Evolutionary conservation across 92 coral and sea anemone species (phyloP).

Genomic region (Anthopleura xanthogrammica): DNA sequence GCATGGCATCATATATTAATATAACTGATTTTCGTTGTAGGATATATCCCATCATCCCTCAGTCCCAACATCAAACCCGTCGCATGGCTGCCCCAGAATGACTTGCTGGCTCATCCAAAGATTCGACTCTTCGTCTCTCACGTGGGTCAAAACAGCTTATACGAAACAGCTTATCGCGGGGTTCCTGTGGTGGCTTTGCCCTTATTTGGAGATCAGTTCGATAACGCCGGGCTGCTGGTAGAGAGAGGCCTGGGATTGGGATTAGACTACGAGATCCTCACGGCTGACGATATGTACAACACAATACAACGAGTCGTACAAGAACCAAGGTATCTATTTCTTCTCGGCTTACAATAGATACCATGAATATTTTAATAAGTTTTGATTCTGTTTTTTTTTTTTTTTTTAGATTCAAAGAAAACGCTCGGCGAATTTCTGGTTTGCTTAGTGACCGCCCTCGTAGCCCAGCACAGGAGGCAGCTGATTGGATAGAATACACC

Average conservation of each 20-base stretch:
- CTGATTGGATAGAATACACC: constrained; percentile 40
- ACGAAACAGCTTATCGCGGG: constrained; percentile 55
- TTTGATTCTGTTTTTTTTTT: not conserved
- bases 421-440: constrained; percentile 30
- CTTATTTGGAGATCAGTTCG: constrained; percentile 47
- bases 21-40: constrained; percentile 11
- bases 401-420: constrained; percentile 23
- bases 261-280: constrained; percentile 23
- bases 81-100: constrained; percentile 56
- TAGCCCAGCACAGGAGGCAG: constrained; percentile 41
- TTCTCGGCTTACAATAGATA: not conserved
- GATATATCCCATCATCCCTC: constrained; percentile 44
- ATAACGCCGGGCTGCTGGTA: constrained; percentile 36
- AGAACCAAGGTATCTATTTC: constrained; percentile 38
- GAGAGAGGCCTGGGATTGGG: constrained; percentile 29
- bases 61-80: constrained; percentile 52
- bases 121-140: constrained; percentile 46
- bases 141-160: constrained; percentile 51
- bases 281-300: constrained; percentile 42
- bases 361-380: not conserved
- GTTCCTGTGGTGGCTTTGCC: constrained; percentile 55
- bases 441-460: constrained; percentile 36
- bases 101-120: constrained; percentile 46
- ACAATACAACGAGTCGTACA: constrained; percentile 36
- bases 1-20: no score